Base-by-base conservation (phyloP, 2,888 invertebrate genomes). In the Patella depressa region DNA sequence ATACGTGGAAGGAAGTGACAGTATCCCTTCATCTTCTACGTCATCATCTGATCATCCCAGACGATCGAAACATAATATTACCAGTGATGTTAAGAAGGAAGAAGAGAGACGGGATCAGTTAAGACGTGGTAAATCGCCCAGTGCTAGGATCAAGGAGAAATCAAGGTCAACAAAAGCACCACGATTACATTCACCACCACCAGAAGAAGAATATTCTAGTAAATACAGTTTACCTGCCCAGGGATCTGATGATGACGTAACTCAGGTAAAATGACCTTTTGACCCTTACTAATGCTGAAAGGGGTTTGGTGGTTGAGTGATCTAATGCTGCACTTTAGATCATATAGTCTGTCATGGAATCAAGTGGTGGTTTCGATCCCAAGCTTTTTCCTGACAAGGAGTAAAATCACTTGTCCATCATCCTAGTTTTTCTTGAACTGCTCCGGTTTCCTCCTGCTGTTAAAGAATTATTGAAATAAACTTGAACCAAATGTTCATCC, bases 111-210 rank as follows among this genome's bases (percentile, higher is more conserved):
- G 84, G 53, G 86, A 85, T 78, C 81, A 80, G 78, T 78, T 81
- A 80, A 71, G 84, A 12, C 76, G 85, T 59, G 87, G 86, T 14
- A 89, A 88, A 81, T 88, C 91, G 12, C 91, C 91, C 11, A 90
- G 90, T 84, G 88, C 89, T 54, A 87, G 88, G 79, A 83, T 91
- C 34, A 89, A 87, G 81, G 90, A 90, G 34, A 86, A 88, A 75
- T 83, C 89, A 11, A 80, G 89, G n/a, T 84, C 83, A 2, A 65
- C 87, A 14, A 88, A 89, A 78, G 85, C 88, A 19, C 89, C 88
- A 5, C 84, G 88, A 55, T 83, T 87, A 29, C 85, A 85, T 71
- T 90, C 89, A 15, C 89, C 90, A 15, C 89, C 89, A 3, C 87
- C 86, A 53, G 83, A 79, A 12, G 82, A 82, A 72, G 84, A 83